Evolutionary conservation across 2,888 invertebrate genomes (phyloP).

Genomic region (Sericinus montela): DNA sequence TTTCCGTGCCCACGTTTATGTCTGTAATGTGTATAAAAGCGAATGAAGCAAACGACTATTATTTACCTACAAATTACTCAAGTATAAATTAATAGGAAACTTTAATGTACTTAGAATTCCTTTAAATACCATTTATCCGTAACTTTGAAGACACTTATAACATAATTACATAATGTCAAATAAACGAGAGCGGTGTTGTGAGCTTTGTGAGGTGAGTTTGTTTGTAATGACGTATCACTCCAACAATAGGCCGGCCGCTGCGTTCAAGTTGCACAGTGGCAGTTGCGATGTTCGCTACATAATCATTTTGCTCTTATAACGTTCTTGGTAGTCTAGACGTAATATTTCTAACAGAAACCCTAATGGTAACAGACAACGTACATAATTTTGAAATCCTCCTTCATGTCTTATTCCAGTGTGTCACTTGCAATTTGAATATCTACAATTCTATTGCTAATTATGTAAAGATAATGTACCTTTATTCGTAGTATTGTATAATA

Average conservation of each 20-base stretch:
- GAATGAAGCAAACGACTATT: too few species aligned
- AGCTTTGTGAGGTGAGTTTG: slow-evolving; percentile 43
- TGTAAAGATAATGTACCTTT: too few species aligned
- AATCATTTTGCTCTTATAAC: slow-evolving; percentile 62
- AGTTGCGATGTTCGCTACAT: slow-evolving; percentile 33
- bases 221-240: slow-evolving; percentile 65
- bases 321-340: slow-evolving; percentile 72
- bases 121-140: too few species aligned
- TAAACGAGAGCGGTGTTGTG: slow-evolving; percentile 44
- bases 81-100: too few species aligned
- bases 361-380: slow-evolving; percentile 45
- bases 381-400: slow-evolving; percentile 34
- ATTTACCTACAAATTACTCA: too few species aligned
- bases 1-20: too few species aligned
- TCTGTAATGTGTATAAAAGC: too few species aligned
- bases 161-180: slow-evolving; percentile 56
- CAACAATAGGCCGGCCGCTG: slow-evolving; percentile 66
- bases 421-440: slow-evolving; percentile 7
- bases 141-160: slow-evolving; percentile 36
- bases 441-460: not conserved
- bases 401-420: slow-evolving; percentile 7
- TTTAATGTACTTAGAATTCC: too few species aligned
- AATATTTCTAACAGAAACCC: slow-evolving; percentile 59
- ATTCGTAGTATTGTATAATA: too few species aligned
- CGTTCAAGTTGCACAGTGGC: slow-evolving; percentile 30